Conservation (phyloP, 2,888 invertebrate genomes). For the Tethea ocularis region DNA sequence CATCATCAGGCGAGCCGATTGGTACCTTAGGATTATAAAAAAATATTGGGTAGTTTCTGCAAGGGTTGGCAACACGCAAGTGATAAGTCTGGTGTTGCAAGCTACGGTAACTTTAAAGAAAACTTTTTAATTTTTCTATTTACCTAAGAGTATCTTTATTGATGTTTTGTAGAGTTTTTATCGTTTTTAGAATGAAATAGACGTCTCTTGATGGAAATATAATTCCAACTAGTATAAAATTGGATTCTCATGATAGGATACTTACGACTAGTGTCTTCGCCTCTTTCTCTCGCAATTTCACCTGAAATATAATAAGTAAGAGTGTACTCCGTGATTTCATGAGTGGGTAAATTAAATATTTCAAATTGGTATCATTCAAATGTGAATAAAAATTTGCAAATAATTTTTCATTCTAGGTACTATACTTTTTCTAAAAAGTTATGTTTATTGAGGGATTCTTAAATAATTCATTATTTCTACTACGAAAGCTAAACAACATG, state of each 20-base stretch:
- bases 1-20: no score
- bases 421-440: not conserved
- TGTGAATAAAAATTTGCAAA: conserved; percentile 13
- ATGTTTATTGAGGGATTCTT: not conserved
- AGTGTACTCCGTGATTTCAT: conserved; percentile 13
- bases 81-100: no score
- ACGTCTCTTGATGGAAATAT: not conserved
- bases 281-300: conserved; percentile 89
- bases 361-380: not conserved
- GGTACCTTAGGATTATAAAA: no score
- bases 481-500: conserved; percentile 68
- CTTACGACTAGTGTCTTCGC: conserved; percentile 91
- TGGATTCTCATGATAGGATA: conserved; percentile 46
- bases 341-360: conserved; percentile 10
- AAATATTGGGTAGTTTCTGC: no score
- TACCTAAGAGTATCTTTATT: no score
- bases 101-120: no score
- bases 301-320: conserved; percentile 80
- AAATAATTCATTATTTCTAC: conserved; percentile 46
- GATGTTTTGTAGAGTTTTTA: no score
- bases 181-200: no score
- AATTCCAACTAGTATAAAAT: not conserved
- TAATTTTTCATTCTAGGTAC: conserved; percentile 12
- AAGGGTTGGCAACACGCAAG: no score
- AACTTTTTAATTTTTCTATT: no score